These are phyloP conservation scores for Cyrtorhinus lividipennis DNA, from an alignment of 1,140 invertebrate genomes.

Conservation along the genomic window DNA sequence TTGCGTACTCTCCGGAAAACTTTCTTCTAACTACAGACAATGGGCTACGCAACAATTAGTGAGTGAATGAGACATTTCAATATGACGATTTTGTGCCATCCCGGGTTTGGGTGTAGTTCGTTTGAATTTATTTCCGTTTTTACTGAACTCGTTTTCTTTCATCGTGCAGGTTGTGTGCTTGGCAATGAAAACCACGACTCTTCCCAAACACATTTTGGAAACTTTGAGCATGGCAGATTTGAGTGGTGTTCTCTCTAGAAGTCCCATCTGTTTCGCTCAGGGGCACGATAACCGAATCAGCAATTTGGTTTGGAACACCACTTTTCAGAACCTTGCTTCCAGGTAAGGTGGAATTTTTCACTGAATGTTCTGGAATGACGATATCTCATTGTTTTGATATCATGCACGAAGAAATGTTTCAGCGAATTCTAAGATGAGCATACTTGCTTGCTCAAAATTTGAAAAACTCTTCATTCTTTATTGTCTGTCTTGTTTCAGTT, in stretches of 20 bases:
- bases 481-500: too few relatives aligned
- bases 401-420: background rate
- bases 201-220: conserved; percentile 26
- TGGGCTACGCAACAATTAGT: conserved; percentile 46
- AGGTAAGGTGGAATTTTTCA: conserved; percentile 23
- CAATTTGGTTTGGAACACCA: conserved; percentile 32
- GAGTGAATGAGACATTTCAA: conserved; percentile 11
- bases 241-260: conserved; percentile 32
- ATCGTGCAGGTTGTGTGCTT: conserved; percentile 22
- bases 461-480: too few relatives aligned
- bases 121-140: background rate
- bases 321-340: conserved; percentile 36
- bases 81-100: conserved; percentile 3
- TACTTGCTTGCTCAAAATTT: too few relatives aligned
- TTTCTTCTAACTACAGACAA: conserved; percentile 35
- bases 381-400: background rate
- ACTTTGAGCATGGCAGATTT: conserved; percentile 35
- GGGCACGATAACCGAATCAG: conserved; percentile 40
- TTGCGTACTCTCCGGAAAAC: conserved; percentile 39
- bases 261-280: conserved; percentile 33
- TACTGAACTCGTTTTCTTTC: too few relatives aligned
- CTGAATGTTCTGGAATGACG: background rate
- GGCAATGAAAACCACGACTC: conserved; percentile 18
- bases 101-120: too few relatives aligned
- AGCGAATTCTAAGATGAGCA: background rate